Base-by-base conservation (phyloP, 2,113 vertebrate species). In the Helogale parvula region DNA sequence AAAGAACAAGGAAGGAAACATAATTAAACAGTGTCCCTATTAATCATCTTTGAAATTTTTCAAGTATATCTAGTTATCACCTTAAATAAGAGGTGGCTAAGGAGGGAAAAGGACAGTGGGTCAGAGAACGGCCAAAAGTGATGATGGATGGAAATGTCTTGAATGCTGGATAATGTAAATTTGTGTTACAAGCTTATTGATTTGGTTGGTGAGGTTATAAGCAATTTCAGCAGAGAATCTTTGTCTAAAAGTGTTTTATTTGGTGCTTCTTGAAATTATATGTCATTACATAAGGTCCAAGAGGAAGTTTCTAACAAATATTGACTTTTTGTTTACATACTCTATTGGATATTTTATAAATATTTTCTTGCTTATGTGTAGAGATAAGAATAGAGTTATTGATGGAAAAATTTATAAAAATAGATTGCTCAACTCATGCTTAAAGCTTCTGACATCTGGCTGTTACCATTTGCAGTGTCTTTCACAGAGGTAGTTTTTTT, bases 111-210 rank as follows among this genome's bases (percentile, higher is more conserved):
- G 45, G 17, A 41, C 76, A 81, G n/a, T 77, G 23, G 2, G 8
- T 41, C 25, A 54, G 31, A 66, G 15, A 50, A 77, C 3, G 65
- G 7, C 21, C 15, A 52, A 65, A 60, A 47, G 4, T 38, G 8
- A 4, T 71, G n/a, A 25, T 4, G 3, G 5, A 29, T 4, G 47
- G 5, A 1, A 19, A 19, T 54, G 5, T 1, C 8, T 7, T 69
- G 2, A 33, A 8, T 31, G 1, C 29, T 27, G 25, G 2, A 12
- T 13, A 27, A 27, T 14, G 9, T 9, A 57, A 23, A 7, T 71
- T 57, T 50, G 69, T 76, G 5, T 27, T 66, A n/a, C 19, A 91
- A 74, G 4, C 3, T 79, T 72, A 85, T 66, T 65, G 57, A 82
- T 92, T 27, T 12, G 2, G 8, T n/a, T 52, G 8, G 19, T 88